Evolutionary conservation across 2,113 vertebrate genomes (phyloP), one percentile per base, ranked within the genome.

Genomic region (Alouatta palliata): DNA sequence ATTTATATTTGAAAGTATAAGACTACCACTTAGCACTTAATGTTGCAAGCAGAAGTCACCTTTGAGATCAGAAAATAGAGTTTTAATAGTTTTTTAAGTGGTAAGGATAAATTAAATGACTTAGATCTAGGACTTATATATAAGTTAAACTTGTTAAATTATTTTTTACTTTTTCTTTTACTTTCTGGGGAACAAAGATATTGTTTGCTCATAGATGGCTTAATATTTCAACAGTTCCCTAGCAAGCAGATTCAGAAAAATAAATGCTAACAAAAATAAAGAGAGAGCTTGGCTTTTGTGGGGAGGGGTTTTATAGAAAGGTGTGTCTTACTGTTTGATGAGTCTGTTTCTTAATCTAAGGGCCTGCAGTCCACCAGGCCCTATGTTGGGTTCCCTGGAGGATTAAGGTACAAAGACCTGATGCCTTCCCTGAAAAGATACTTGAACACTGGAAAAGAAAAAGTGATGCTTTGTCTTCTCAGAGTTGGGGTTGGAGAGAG

Each of bases 1-100:
- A 47, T 82, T 89, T 81, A 19, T 12, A 76, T 68, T 58, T 89
- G 40, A 93, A 96, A 92, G 43, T 58, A 71, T 56, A 79, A 95
- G 91, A 52, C 61, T 56, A 47, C 21, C 19, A 37, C 49, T 76
- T 88, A 61, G 43, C 52, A 47, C 8, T 88, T 37, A 61, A 52
- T 81, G 14, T 76, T 61, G 45, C 5, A 75, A 77, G 25, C 43
- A 93, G 17, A 92, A 70, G 43, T 90, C 49, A 92, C 40, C 43
- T 83, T 91, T 79, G 52, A 61, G 52, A 79, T 87, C 37, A 79
- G 47, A 95, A 95, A 87, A 91, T 54, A 43, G 47, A 23, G 43
- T 49, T 85, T 93, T 76, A 45, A 79, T 85, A 16, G 5, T 35
- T 32, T 58, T 58, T 23, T 64, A 64, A 13, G 27, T 30, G 68